Conservation (phyloP, 92 coral and sea anemone species). For the Desmophyllum pertusum region DNA sequence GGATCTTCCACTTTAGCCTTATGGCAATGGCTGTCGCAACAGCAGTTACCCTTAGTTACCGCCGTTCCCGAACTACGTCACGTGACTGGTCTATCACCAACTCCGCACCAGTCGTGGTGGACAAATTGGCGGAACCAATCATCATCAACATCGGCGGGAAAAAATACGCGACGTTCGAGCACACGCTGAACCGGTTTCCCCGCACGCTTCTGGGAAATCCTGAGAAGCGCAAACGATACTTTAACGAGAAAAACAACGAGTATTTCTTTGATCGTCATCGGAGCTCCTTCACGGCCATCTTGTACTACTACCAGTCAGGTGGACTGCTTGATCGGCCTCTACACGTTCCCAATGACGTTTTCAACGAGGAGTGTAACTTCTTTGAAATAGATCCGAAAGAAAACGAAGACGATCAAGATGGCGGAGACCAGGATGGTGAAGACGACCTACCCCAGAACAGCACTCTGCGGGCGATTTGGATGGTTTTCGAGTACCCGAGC, state of each 20-base stretch:
- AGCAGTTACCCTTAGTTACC: constrained; percentile 50
- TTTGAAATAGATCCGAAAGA: constrained; percentile 81
- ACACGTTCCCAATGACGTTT: constrained; percentile 82
- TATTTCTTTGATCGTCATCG: constrained; percentile 97
- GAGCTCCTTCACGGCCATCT: constrained; percentile 90
- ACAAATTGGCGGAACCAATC: constrained; percentile 56
- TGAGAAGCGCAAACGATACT: constrained; percentile 75
- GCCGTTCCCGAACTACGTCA: constrained; percentile 62
- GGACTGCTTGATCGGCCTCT: constrained; percentile 87
- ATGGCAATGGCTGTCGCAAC: constrained; percentile 74
- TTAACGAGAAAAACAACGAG: constrained; percentile 79
- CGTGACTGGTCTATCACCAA: constrained; percentile 57
- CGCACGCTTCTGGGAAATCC: constrained; percentile 87
- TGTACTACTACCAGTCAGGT: constrained; percentile 94
- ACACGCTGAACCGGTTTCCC: constrained; percentile 85
- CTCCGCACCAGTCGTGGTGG: constrained; percentile 31
- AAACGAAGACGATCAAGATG: constrained; percentile 65
- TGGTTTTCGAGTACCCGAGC: constrained; percentile 81
- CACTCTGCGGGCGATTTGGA: constrained; percentile 69
- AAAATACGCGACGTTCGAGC: constrained; percentile 85
- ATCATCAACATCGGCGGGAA: constrained; percentile 94
- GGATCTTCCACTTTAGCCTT: neutral
- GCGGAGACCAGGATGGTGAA: constrained; percentile 14
- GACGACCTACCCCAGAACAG: constrained; percentile 78
- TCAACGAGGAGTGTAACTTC: constrained; percentile 84